Base-by-base conservation (phyloP, 2,888 invertebrate genomes). In the Tupiocoris notatus region DNA sequence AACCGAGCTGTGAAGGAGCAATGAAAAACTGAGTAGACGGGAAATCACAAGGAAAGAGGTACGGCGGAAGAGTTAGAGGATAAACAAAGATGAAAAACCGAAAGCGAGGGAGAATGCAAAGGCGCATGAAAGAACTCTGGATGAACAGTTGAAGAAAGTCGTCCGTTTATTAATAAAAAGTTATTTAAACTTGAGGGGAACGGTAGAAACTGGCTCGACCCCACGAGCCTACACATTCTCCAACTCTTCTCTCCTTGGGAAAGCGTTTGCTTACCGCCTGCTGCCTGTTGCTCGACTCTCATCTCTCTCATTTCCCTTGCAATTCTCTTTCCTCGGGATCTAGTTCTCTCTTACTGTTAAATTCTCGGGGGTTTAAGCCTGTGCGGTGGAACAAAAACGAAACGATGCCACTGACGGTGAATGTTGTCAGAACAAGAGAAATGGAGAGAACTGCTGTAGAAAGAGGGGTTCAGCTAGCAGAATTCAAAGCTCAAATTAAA, bases 401-500 rank as follows among this genome's bases (percentile, higher is more conserved):
- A 39, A 39, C 39, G 39, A 12, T 39, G 39, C 39, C 39, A 3
- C 39, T 39, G 39, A 12, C 12, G 6, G 3, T 39, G 39, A 12
- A 39, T 7, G 39, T 39, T 39, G 39, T 39, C 39, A 12, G 39
- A 39, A 39, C 39, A 39, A 39, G 39, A 39, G 39, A 39, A 39
- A 39, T 3, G 39, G 39, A 12, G 39, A 39, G 12, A 39, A 39
- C n/a, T n/a, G n/a, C n/a, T n/a, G n/a, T n/a, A 12, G 39, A 3
- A 39, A 39, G 39, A 39, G 39, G 59, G 16, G 6, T 17, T 7
- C n/a, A 12, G 39, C 39, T n/a, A n/a, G n/a, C n/a, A 65, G 66
- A 75, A 75, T 75, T 67, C 75, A 67, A 66, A 59, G 63, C 64
- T 75, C 66, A 66, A 75, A 75, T 66, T 75, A 75, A 75, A 75